A percentile compares a stretch with the other conserved stretches of the same genome.
These are phyloP conservation scores for Solenodon paradoxus DNA, from an alignment of 2,113 vertebrate genomes.

Conservation along the genomic window DNA sequence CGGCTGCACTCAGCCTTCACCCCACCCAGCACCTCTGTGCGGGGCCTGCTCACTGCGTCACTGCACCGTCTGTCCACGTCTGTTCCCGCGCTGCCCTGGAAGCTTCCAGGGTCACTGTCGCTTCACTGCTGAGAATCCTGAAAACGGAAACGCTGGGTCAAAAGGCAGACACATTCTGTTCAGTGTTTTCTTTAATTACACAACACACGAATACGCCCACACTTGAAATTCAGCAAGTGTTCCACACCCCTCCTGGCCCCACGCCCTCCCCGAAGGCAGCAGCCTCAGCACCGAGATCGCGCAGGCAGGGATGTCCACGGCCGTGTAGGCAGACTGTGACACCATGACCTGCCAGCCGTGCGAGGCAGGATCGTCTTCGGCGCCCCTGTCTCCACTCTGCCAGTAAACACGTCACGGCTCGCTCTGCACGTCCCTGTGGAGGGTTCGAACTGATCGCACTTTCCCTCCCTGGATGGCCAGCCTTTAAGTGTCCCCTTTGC, in stretches of 20 bases:
- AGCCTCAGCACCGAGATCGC: neutral
- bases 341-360: too few relatives aligned
- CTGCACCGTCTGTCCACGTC: fast-evolving
- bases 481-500: fast-evolving
- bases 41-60: too few relatives aligned
- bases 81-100: neutral
- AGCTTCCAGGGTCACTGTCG: too few relatives aligned
- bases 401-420: too few relatives aligned
- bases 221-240: neutral
- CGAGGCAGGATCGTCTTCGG: too few relatives aligned
- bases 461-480: neutral
- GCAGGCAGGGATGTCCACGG: too few relatives aligned
- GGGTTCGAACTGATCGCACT: neutral
- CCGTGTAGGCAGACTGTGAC: too few relatives aligned
- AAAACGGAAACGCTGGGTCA: neutral
- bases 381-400: too few relatives aligned
- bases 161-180: neutral
- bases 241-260: fast-evolving
- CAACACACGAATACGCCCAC: neutral
- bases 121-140: neutral
- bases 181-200: neutral
- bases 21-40: too few relatives aligned
- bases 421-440: too few relatives aligned
- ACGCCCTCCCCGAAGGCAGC: neutral
- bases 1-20: neutral